Evolutionary conservation across 1,140 invertebrate genomes (phyloP), one percentile per base, ranked within the genome.

Genomic region (Drosophila novamexicana): DNA sequence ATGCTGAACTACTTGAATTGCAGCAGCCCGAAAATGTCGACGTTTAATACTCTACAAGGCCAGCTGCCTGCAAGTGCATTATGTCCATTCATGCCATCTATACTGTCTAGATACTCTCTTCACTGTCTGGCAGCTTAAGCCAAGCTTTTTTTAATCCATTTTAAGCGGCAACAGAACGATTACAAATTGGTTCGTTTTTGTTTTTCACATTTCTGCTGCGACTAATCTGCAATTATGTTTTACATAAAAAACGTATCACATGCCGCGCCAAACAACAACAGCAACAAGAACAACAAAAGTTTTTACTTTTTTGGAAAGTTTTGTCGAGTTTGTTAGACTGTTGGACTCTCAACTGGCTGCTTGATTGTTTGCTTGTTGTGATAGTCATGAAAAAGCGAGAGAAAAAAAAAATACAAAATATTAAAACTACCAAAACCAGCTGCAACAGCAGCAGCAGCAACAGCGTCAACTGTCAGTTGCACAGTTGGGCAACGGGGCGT

Each of bases 211-310:
- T 89, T 83, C 64, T 65, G 74, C 68, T 68, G 77, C 80, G 65
- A 89, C 84, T 89, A 89, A 89, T 89, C 84, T 89, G 80, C 84
- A 89, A 89, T 89, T 89, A 89, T 89, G 80, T 89, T 89, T 70
- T 89, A 84, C 80, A 86, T 86, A 81, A 73, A 85, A 86, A 86
- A 79, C 82, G 78, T 81, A 86, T 86, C 82, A 75, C 82, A 86
- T 63, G 57, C 49, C 45, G 69, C 63, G 50, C 49, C 57, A 62
- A 62, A 59, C 32, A 54, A 44, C 50, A 40, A 37, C 44, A 67
- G 1, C 22, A 29, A 29, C 64, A 44, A 45, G 34, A 34, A 47
- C 36, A 65, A 18, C 61, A 45, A 78, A 83, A 79, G 44, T 83
- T 83, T 79, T 62, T 67, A 40, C 79, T 83, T 79, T 62, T 67